Conservation (phyloP, 2,888 invertebrate species). For the Diarsia rubi region DNA sequence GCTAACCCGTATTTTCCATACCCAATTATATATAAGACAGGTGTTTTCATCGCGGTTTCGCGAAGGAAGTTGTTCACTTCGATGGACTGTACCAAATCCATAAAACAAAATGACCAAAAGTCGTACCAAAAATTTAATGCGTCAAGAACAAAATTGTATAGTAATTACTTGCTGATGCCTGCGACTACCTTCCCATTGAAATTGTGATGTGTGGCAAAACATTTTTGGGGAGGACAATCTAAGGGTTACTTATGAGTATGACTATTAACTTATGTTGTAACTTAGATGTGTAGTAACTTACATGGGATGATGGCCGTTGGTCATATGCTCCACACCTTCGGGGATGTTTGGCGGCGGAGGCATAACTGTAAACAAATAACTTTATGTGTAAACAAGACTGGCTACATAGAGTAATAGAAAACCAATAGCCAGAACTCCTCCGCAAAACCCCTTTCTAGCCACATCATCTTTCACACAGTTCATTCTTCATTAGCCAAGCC, state of each 20-base stretch:
- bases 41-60: background rate
- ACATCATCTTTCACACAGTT: too few species aligned
- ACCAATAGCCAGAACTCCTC: too few species aligned
- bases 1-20: background rate
- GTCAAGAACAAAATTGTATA: too few species aligned
- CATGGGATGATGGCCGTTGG: background rate
- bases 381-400: background rate
- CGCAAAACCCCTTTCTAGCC: too few species aligned
- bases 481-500: too few species aligned
- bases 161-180: too few species aligned
- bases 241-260: too few species aligned
- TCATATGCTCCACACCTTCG: slow-evolving; percentile 1
- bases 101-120: background rate
- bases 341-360: background rate
- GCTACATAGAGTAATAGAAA: background rate
- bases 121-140: too few species aligned
- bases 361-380: slow-evolving; percentile 6
- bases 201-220: too few species aligned
- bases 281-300: background rate
- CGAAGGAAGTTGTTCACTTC: background rate
- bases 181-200: too few species aligned
- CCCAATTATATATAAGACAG: background rate
- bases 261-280: too few species aligned
- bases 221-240: too few species aligned
- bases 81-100: background rate